phyloP scores from a whole-genome alignment of 1,140 invertebrate species.

The Ips typographus region DNA sequence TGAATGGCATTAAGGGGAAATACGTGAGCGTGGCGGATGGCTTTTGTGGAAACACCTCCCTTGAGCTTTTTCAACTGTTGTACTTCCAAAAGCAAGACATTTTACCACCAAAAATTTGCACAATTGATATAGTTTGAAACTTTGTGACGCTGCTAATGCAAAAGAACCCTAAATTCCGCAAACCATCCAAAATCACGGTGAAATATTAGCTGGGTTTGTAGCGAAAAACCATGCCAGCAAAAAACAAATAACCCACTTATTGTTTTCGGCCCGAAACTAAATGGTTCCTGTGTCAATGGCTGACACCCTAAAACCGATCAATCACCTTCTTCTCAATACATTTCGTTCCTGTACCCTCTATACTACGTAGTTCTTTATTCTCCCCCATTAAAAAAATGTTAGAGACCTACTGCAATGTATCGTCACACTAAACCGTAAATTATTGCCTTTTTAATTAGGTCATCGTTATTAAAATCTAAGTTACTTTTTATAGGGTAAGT shows the following conservation, averaged over 20 bases:
- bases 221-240: constrained; percentile 20
- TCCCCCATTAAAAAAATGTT: constrained; percentile 11
- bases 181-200: constrained; percentile 6
- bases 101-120: too few species aligned
- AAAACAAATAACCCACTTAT: constrained; percentile 31
- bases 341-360: constrained; percentile 20
- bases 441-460: too few species aligned
- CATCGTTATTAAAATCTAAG: too few species aligned
- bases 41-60: constrained; percentile 15
- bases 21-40: constrained; percentile 19
- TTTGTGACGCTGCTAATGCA: too few species aligned
- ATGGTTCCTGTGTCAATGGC: constrained; percentile 29
- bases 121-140: too few species aligned
- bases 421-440: not conserved
- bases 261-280: constrained; percentile 29
- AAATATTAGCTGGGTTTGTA: constrained; percentile 5
- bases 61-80: constrained; percentile 1
- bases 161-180: not conserved
- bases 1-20: constrained; percentile 28
- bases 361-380: constrained; percentile 23
- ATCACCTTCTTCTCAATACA: constrained; percentile 26
- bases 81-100: not conserved
- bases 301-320: constrained; percentile 26
- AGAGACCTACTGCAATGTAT: not conserved
- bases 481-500: too few species aligned